phyloP scores from a whole-genome alignment of 2,888 invertebrate species.

The Trissolcus brochymenae region DNA sequence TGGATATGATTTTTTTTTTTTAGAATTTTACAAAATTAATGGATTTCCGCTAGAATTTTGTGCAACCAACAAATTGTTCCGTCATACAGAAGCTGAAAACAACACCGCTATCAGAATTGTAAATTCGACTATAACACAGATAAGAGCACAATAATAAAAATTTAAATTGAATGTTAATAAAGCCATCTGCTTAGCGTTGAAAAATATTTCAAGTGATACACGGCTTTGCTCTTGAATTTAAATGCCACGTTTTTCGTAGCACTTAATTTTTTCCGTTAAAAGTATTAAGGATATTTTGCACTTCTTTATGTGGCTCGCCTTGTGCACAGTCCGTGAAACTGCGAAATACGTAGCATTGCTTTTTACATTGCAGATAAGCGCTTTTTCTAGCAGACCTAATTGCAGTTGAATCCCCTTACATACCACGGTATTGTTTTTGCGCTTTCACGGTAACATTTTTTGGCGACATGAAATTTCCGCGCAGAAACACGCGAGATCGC shows the following conservation, averaged over 20 bases:
- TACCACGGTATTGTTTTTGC: slow-evolving; percentile 52
- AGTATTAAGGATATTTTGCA: slow-evolving; percentile 46
- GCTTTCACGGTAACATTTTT: slow-evolving; percentile 51
- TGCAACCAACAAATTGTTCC: too few relatives aligned
- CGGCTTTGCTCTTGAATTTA: slow-evolving; percentile 42
- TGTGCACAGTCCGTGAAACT: slow-evolving; percentile 36
- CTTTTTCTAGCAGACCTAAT: slow-evolving; percentile 39
- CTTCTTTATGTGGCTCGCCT: slow-evolving; percentile 38
- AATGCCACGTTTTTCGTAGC: slow-evolving; percentile 23
- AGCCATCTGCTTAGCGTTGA: too few relatives aligned
- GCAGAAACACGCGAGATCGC: slow-evolving; percentile 60
- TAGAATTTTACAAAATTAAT: too few relatives aligned
- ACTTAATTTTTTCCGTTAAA: slow-evolving; percentile 34
- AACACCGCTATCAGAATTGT: too few relatives aligned
- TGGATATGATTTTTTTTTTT: too few relatives aligned
- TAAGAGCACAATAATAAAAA: too few relatives aligned
- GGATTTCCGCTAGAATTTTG: too few relatives aligned
- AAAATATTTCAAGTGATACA: slow-evolving; percentile 7
- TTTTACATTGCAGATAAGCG: slow-evolving; percentile 53
- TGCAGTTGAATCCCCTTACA: slow-evolving; percentile 40
- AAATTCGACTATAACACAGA: too few relatives aligned
- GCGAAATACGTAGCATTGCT: slow-evolving; percentile 42
- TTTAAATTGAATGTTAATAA: too few relatives aligned
- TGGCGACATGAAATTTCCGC: slow-evolving; percentile 57
- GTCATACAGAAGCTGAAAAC: too few relatives aligned